Percentiles rank a stretch among this genome's conserved stretches.
Conservation (phyloP, 1,140 invertebrate species). For the Psilanteris sp. region DNA sequence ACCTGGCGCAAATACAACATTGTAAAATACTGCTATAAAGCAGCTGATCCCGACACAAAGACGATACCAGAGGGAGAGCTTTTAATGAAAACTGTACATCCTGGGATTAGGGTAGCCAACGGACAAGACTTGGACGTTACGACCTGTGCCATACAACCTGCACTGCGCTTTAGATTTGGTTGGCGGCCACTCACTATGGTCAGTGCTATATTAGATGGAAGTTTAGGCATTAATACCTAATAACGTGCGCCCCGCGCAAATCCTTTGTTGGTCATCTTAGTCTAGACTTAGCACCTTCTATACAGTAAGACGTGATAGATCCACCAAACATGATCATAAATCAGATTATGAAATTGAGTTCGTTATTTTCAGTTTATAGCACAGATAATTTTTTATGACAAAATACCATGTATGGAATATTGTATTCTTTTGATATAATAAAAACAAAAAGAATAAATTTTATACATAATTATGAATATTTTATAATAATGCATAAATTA, state of each 20-base stretch:
- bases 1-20: conserved; percentile 65
- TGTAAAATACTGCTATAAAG: conserved; percentile 73
- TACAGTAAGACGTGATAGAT: conserved; percentile 53
- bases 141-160: conserved; percentile 73
- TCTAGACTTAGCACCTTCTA: conserved; percentile 70
- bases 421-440: too few relatives aligned
- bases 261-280: conserved; percentile 77
- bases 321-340: conserved; percentile 56
- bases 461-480: too few relatives aligned
- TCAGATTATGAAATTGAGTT: conserved; percentile 59
- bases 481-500: too few relatives aligned
- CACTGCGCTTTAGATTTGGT: conserved; percentile 38
- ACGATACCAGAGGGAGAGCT: conserved; percentile 67
- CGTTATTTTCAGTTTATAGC: conserved; percentile 43
- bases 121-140: conserved; percentile 70
- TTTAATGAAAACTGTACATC: conserved; percentile 79
- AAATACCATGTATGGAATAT: too few relatives aligned
- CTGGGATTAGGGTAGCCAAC: conserved; percentile 77
- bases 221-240: conserved; percentile 78
- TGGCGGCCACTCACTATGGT: conserved; percentile 66
- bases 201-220: conserved; percentile 73
- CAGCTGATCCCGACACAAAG: conserved; percentile 76
- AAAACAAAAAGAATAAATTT: too few relatives aligned
- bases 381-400: too few relatives aligned
- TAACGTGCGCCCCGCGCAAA: conserved; percentile 72